Conservation (phyloP, 2,113 vertebrate genomes). For the Dipodomys merriami region DNA sequence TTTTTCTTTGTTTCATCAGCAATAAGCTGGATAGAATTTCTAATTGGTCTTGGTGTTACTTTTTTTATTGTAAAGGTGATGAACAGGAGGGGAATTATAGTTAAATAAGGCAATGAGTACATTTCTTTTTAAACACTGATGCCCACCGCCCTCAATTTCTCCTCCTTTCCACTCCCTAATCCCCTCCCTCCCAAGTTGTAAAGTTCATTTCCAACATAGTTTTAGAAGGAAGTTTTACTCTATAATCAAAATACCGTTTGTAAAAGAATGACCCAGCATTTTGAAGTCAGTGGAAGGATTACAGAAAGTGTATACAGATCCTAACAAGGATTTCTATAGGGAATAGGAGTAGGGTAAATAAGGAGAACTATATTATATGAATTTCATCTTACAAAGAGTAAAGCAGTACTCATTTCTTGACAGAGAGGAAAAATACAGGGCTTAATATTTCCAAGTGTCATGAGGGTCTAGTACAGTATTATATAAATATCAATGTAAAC, state of each 20-base stretch:
- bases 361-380: not conserved
- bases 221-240: not conserved
- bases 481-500: not conserved
- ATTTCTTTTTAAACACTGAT: too few relatives aligned
- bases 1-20: not conserved
- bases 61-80: too few relatives aligned
- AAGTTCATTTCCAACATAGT: too few relatives aligned
- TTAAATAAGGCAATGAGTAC: too few relatives aligned
- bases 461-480: not conserved
- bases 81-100: too few relatives aligned
- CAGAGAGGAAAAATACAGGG: not conserved
- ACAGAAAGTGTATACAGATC: not conserved
- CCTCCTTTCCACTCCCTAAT: too few relatives aligned
- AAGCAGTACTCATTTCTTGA: not conserved
- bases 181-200: too few relatives aligned
- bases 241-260: not conserved
- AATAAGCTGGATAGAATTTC: not conserved
- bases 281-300: not conserved
- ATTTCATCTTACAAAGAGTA: not conserved
- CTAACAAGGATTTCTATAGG: not conserved
- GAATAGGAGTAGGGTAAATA: not conserved
- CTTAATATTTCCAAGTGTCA: not conserved
- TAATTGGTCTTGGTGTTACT: not conserved
- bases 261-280: not conserved
- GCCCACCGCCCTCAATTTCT: too few relatives aligned